Base-by-base conservation (phyloP, 2,888 invertebrate species). In the Netelia inedita region DNA sequence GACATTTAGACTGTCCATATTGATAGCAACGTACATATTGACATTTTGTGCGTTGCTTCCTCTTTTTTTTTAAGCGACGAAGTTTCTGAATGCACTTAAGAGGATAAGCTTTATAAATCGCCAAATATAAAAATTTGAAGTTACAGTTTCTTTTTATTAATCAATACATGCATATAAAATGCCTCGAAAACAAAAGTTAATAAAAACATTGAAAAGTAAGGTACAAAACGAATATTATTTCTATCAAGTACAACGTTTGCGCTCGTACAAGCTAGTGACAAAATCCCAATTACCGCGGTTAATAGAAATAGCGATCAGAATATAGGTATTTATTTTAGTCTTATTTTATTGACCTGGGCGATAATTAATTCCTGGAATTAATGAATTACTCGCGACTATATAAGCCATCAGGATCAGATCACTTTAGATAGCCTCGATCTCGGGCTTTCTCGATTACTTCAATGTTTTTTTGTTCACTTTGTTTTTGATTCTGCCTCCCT, bases 321-420 rank as follows among this genome's bases (percentile, higher is more conserved):
- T 53, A 53, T 53, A 53, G 2, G 11, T 50, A n/a, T 53, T 53
- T 53, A 0, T 53, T 1, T 19, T 59, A 9, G 19, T 68, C 28
- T 43, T 5, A 28, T 55, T 55, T 50, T 71, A 16, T 50, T 14
- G 19, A 43, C 43, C 46, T 5, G 63, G 55, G 35, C 14, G 55
- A 14, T 53, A 16, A 69, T 57, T 69, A 57, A 76, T 84, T 73
- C 35, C 63, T 63, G 28, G 63, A 76, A 73, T 81, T 55, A 41
- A 69, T 63, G 61, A 78, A 69, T 84, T 78, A 73, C 50, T 83
- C 61, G 66, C 10, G 41, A 73, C 66, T 53, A 71, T 41, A 78
- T 46, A 61, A 72, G 50, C 35, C 41, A 61, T 50, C 75, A 68
- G 75, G 53, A 50, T 57, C 74, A 66, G 50, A 57, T n/a, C 41